These are phyloP conservation scores for Diplodus puntazzo DNA, from an alignment of 2,797 vertebrate genomes.

Conservation along the genomic window DNA sequence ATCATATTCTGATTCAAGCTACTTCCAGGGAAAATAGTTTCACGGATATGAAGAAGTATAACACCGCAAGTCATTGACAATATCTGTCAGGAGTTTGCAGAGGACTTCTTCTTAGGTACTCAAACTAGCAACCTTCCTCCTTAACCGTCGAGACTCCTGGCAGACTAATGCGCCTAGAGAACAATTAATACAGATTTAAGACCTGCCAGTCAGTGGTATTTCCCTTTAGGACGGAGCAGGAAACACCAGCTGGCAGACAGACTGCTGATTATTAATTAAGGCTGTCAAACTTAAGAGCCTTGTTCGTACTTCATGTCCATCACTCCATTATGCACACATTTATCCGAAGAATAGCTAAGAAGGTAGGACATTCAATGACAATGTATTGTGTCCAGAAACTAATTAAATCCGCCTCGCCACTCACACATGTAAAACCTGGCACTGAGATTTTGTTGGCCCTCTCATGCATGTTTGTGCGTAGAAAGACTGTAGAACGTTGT, in stretches of 20 bases:
- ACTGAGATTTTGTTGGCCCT: background rate
- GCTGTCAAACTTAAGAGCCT: conserved; percentile 56
- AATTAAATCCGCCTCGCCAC: conserved; percentile 10
- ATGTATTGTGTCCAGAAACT: conserved; percentile 5
- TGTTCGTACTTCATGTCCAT: conserved; percentile 48
- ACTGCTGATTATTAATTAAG: conserved; percentile 62
- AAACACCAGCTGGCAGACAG: conserved; percentile 63
- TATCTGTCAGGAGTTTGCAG: conserved; percentile 17
- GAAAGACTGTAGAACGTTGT: background rate
- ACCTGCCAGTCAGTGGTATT: conserved; percentile 45
- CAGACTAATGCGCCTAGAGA: conserved; percentile 23
- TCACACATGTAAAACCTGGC: conserved; percentile 8
- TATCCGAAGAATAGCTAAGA: conserved; percentile 23
- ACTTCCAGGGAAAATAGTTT: conserved; percentile 32
- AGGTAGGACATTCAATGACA: conserved; percentile 55
- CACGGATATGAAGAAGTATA: conserved; percentile 34
- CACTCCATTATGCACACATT: conserved; percentile 45
- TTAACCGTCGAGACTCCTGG: conserved; percentile 16
- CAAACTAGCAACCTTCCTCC: conserved; percentile 18
- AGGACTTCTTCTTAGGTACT: conserved; percentile 9
- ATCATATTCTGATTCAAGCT: conserved; percentile 40
- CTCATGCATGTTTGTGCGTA: background rate
- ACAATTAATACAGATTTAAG: conserved; percentile 59
- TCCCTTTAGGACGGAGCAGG: conserved; percentile 48
- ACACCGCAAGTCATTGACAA: conserved; percentile 16